A percentile compares a stretch with the other conserved stretches of the same genome.
phyloP scores from a whole-genome alignment of 1,140 invertebrate species.

The Apis dorsata region DNA sequence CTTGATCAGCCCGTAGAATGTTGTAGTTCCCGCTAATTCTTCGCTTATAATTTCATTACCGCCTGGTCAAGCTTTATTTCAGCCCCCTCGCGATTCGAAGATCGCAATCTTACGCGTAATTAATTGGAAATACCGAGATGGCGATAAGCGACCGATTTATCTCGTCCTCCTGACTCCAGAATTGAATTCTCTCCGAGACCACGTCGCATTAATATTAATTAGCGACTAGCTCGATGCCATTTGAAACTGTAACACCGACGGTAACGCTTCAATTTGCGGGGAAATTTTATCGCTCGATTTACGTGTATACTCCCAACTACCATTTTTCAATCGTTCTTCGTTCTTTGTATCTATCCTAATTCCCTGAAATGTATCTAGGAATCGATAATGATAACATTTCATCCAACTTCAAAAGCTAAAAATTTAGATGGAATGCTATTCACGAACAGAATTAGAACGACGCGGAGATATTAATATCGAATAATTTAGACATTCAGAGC shows the following conservation, averaged over 20 bases:
- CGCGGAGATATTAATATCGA: no score
- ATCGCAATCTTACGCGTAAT: conserved; percentile 45
- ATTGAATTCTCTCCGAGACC: conserved; percentile 46
- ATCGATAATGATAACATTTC: no score
- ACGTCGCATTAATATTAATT: conserved; percentile 50
- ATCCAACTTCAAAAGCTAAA: no score
- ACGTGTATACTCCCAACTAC: background rate
- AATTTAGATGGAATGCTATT: no score
- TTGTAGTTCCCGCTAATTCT: conserved; percentile 11
- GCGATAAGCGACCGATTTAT: conserved; percentile 47
- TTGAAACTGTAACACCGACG: conserved; percentile 41
- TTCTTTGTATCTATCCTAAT: no score
- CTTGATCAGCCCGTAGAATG: background rate
- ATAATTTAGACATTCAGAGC: no score
- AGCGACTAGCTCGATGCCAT: conserved; percentile 43
- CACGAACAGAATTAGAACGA: no score
- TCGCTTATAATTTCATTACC: conserved; percentile 47
- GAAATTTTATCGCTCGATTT: conserved; percentile 9
- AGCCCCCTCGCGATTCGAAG: conserved; percentile 30
- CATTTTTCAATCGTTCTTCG: background rate
- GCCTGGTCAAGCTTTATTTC: conserved; percentile 5
- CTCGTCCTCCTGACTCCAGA: conserved; percentile 31
- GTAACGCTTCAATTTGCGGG: conserved; percentile 44
- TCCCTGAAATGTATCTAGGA: no score
- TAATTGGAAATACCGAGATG: conserved; percentile 51